Conservation (phyloP, 2,797 vertebrate species). For the Mormyrops boulengeri region DNA sequence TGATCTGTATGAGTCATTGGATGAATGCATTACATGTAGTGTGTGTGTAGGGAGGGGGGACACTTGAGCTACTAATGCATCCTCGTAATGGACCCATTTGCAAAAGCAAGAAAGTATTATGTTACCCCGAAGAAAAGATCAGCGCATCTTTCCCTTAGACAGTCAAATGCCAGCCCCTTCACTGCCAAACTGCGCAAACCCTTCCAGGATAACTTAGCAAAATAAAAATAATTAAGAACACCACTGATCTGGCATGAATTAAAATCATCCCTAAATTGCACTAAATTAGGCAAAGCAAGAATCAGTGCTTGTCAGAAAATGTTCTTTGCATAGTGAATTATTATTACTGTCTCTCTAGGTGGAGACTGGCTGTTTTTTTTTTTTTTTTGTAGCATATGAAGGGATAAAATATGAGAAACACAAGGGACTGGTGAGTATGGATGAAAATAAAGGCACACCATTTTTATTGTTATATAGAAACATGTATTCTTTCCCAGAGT, state of each 20-base stretch:
- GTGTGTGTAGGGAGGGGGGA: constrained; percentile 22
- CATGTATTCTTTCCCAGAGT: not conserved
- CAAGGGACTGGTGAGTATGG: not conserved
- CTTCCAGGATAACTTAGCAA: not conserved
- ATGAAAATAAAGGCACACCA: not conserved
- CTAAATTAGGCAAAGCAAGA: constrained; percentile 2
- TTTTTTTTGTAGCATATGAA: not conserved
- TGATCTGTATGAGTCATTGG: constrained; percentile 30
- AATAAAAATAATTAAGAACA: not conserved
- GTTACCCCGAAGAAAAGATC: constrained; percentile 35
- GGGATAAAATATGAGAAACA: not conserved
- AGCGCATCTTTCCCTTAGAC: constrained; percentile 27
- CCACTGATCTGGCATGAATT: not conserved
- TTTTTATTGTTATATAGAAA: not conserved
- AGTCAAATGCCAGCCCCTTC: not conserved
- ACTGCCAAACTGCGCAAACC: not conserved
- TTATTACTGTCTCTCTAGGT: not conserved
- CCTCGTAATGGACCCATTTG: constrained; percentile 43
- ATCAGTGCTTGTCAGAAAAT: constrained; percentile 4
- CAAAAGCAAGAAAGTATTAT: constrained; percentile 22
- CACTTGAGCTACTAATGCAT: constrained; percentile 41
- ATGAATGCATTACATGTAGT: constrained; percentile 32
- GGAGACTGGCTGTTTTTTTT: not conserved
- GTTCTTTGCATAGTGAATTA: not conserved
- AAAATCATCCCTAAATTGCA: not conserved